Conservation (phyloP, 2,888 invertebrate species). For the Dilophus febrilis region DNA sequence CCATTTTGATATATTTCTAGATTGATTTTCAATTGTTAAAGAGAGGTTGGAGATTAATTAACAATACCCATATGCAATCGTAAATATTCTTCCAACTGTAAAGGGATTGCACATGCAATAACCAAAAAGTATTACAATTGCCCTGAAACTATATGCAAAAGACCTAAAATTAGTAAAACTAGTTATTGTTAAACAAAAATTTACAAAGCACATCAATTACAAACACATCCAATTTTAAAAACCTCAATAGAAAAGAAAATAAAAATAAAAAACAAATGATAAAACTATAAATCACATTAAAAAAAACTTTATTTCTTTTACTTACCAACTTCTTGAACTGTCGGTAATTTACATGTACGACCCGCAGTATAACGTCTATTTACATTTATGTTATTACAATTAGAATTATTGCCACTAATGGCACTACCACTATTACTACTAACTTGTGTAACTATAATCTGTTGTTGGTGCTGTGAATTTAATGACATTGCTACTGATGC, state of each 20-base stretch:
- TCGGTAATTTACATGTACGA: slow-evolving; percentile 34
- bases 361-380: slow-evolving; percentile 11
- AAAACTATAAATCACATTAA: slow-evolving; percentile 5
- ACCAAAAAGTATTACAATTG: too few species aligned
- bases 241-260: slow-evolving; percentile 6
- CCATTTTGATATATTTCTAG: too few species aligned
- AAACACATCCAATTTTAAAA: too few species aligned
- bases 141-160: too few species aligned
- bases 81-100: too few species aligned
- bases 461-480: slow-evolving; percentile 4
- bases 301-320: slow-evolving; percentile 11
- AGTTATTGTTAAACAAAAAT: not conserved
- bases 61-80: too few species aligned
- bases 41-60: too few species aligned
- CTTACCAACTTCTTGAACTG: slow-evolving; percentile 65
- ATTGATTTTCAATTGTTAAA: too few species aligned
- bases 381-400: too few species aligned
- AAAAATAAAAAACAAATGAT: slow-evolving; percentile 11
- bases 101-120: too few species aligned
- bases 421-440: slow-evolving; percentile 11
- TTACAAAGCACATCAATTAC: not conserved
- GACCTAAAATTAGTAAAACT: not conserved
- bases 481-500: slow-evolving; percentile 16
- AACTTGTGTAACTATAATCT: too few species aligned
- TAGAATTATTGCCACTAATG: slow-evolving; percentile 11